phyloP scores from a whole-genome alignment of 1,140 invertebrate genomes.

The Callitettix versicolor region DNA sequence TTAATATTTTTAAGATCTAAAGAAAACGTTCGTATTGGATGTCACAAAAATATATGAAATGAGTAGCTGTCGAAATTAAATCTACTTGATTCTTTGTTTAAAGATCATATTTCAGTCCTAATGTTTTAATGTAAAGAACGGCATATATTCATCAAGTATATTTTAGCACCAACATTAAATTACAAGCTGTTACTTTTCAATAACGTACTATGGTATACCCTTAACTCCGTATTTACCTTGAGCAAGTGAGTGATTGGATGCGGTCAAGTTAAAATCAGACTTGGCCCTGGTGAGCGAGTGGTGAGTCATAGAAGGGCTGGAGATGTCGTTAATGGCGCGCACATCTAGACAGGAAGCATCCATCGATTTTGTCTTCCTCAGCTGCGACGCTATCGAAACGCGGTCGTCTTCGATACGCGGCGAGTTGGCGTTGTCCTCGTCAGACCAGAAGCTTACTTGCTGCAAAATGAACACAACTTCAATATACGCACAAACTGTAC shows the following conservation, averaged over 20 bases:
- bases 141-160: no score
- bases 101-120: no score
- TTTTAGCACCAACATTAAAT: no score
- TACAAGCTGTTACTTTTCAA: no score
- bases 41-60: no score
- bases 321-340: slow-evolving; percentile 51
- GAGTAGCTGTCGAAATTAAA: no score
- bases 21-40: no score
- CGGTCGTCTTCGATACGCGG: slow-evolving; percentile 47
- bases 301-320: slow-evolving; percentile 27
- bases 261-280: slow-evolving; percentile 74
- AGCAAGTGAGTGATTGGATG: slow-evolving; percentile 45
- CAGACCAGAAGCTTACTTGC: slow-evolving; percentile 65
- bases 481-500: not conserved
- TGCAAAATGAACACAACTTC: slow-evolving; percentile 28
- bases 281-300: slow-evolving; percentile 59
- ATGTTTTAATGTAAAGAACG: no score
- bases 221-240: no score
- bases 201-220: no score
- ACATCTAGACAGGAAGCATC: slow-evolving; percentile 77
- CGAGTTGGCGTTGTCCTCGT: slow-evolving; percentile 54
- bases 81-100: no score
- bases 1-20: no score
- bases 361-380: slow-evolving; percentile 77
- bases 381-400: slow-evolving; percentile 52